Conservation (phyloP, 2,797 vertebrate species). For the Rhincodon typus region DNA sequence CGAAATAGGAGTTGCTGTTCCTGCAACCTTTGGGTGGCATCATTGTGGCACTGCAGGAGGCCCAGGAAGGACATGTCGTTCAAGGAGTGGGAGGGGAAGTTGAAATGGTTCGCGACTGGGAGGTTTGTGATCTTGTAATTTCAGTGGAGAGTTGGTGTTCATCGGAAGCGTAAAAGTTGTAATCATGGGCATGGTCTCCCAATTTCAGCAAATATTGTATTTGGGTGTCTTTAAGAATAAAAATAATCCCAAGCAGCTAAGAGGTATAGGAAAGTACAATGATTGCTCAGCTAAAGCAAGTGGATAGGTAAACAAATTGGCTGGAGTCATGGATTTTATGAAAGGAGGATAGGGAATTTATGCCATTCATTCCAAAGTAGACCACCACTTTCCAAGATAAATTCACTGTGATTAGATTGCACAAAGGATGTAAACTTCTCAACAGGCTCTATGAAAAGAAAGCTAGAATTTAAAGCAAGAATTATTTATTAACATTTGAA, state of each 20-base stretch:
- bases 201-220: background rate
- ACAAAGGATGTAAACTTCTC: background rate
- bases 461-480: background rate
- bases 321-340: no score
- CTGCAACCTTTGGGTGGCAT: no score
- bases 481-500: constrained; percentile 16
- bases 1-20: no score
- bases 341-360: background rate
- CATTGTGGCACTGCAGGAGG: no score
- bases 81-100: no score
- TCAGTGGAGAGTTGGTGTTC: background rate
- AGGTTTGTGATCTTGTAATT: background rate
- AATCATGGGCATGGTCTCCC: background rate
- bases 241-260: background rate
- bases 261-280: background rate
- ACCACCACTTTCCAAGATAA: background rate
- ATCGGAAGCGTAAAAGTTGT: background rate
- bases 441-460: background rate
- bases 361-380: background rate
- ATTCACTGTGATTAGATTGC: background rate
- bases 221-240: background rate
- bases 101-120: no score
- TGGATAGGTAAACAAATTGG: background rate
- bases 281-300: background rate
- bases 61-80: no score